Evolutionary conservation across 2,888 invertebrate species (phyloP).

Genomic region (Shargacucullia verbasci): DNA sequence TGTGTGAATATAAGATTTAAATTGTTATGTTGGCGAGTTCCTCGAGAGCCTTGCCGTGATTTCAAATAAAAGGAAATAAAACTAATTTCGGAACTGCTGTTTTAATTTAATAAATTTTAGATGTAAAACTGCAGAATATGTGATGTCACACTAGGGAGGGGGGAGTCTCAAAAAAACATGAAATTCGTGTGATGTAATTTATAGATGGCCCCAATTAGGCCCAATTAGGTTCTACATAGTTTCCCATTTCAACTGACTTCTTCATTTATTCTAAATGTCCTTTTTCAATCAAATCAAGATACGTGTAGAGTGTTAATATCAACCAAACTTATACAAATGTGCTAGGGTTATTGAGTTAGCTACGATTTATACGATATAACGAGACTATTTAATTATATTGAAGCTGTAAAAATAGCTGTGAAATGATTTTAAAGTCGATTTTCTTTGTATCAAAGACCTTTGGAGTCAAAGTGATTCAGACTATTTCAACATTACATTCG

Average conservation of each 20-base stretch:
- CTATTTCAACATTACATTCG: conserved; percentile 6
- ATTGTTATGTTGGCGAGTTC: too few relatives aligned
- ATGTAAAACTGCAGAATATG: too few relatives aligned
- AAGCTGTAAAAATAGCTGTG: conserved; percentile 8
- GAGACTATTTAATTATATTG: conserved; percentile 31
- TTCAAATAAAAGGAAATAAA: not conserved
- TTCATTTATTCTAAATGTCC: conserved; percentile 26
- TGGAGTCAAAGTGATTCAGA: conserved; percentile 25
- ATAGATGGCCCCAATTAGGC: too few relatives aligned
- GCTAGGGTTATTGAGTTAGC: conserved; percentile 34
- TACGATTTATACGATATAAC: conserved; percentile 41
- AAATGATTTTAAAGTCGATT: conserved; percentile 32
- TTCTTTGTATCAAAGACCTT: conserved; percentile 14
- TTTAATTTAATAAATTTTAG: too few relatives aligned
- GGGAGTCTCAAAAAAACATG: too few relatives aligned
- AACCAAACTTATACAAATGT: conserved; percentile 32
- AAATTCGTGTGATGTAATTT: too few relatives aligned
- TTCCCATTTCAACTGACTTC: conserved; percentile 8
- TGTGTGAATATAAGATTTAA: too few relatives aligned
- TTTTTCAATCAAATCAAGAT: conserved; percentile 25
- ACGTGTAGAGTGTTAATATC: conserved; percentile 31
- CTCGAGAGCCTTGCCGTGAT: too few relatives aligned
- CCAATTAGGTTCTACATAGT: conserved; percentile 3
- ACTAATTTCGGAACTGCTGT: too few relatives aligned
- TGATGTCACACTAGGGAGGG: too few relatives aligned